These are phyloP conservation scores for Exephanes ischioxanthus DNA, from an alignment of 2,888 invertebrate genomes.

Conservation along the genomic window DNA sequence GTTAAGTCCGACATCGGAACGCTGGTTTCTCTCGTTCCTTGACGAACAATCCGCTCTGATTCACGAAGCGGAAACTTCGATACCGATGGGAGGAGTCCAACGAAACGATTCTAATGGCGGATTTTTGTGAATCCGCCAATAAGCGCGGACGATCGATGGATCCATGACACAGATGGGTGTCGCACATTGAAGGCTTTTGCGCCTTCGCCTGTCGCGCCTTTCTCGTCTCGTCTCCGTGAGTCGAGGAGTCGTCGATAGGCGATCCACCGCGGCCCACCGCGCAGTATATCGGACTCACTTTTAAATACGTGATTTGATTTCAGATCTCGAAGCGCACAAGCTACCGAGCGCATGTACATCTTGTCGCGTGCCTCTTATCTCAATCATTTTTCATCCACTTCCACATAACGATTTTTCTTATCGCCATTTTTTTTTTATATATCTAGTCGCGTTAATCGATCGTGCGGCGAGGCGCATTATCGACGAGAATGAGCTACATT, in stretches of 20 bases:
- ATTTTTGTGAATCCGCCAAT: conserved; percentile 80
- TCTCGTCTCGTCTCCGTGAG: conserved; percentile 46
- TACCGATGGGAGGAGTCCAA: conserved; percentile 80
- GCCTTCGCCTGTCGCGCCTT: conserved; percentile 60
- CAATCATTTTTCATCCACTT: conserved; percentile 3
- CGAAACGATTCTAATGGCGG: conserved; percentile 82
- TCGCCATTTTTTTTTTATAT: neutral
- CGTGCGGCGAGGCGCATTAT: neutral
- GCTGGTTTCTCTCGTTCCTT: neutral
- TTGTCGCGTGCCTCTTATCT: conserved; percentile 34
- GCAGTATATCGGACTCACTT: conserved; percentile 54
- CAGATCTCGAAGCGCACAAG: conserved; percentile 35
- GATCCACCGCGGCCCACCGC: conserved; percentile 43
- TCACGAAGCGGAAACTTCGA: conserved; percentile 56
- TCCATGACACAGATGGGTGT: conserved; percentile 68
- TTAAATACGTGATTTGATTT: conserved; percentile 70
- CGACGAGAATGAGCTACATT: neutral
- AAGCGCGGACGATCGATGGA: conserved; percentile 68
- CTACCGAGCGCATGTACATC: conserved; percentile 33
- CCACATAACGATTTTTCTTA: neutral
- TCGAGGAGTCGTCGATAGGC: conserved; percentile 31
- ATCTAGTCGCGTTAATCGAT: neutral
- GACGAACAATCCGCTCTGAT: conserved; percentile 24
- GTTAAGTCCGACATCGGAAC: neutral
- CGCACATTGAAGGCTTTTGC: conserved; percentile 66